phyloP scores from a whole-genome alignment of 64 coral and sea anemone species.

The Porites australiensis region DNA sequence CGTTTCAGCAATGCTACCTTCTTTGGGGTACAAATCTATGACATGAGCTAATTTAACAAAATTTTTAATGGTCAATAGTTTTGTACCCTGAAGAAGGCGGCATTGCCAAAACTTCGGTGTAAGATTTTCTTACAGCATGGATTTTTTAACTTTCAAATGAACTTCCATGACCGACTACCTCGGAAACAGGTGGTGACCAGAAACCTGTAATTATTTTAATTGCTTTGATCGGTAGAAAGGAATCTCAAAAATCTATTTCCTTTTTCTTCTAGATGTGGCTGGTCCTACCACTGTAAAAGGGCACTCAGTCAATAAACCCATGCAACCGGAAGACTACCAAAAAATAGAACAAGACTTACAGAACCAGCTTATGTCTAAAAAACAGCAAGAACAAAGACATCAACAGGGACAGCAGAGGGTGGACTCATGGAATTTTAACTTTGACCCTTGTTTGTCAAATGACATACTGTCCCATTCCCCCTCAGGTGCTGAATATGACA shows the following conservation, averaged over 20 bases:
- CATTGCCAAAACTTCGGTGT: no score
- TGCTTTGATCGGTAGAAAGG: no score
- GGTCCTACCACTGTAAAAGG: background rate
- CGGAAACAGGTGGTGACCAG: no score
- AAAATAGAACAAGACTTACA: conserved; percentile 94
- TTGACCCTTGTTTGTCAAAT: conserved; percentile 65
- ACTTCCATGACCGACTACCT: no score
- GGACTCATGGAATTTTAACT: conserved; percentile 87
- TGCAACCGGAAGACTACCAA: conserved; percentile 92
- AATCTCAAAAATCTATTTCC: background rate
- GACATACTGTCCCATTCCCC: conserved; percentile 61
- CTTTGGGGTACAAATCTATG: no score
- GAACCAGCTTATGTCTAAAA: conserved; percentile 79
- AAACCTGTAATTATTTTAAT: no score
- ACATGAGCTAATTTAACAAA: no score
- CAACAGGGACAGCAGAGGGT: conserved; percentile 79
- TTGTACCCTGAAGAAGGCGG: no score
- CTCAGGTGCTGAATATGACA: conserved; percentile 84
- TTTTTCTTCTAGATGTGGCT: background rate
- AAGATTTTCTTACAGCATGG: no score
- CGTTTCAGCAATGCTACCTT: no score
- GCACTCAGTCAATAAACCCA: conserved; percentile 80
- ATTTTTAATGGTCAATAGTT: no score
- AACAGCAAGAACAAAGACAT: conserved; percentile 39
- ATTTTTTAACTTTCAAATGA: no score